These are phyloP conservation scores for Polylopha cassiicola DNA, from an alignment of 2,888 invertebrate species.

Conservation along the genomic window DNA sequence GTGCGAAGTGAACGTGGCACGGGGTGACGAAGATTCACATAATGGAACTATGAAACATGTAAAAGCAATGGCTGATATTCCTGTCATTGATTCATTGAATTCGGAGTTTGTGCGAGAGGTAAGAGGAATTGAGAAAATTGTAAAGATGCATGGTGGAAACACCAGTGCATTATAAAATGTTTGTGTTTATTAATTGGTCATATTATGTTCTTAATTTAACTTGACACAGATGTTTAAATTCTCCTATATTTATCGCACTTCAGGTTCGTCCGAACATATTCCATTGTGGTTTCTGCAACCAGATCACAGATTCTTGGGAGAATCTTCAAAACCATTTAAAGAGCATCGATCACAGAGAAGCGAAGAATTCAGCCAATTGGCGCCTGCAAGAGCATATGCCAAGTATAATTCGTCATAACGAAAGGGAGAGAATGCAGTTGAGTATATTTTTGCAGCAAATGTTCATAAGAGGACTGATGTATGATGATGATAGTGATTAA, in stretches of 20 bases:
- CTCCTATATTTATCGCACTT: too few species aligned
- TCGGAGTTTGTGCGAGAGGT: constrained; percentile 50
- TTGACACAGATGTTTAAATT: too few species aligned
- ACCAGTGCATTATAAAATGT: too few species aligned
- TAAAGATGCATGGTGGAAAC: too few species aligned
- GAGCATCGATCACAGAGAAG: constrained; percentile 27
- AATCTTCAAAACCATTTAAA: constrained; percentile 30
- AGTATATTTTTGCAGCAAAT: constrained; percentile 5
- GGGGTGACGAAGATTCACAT: constrained; percentile 22
- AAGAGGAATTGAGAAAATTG: too few species aligned
- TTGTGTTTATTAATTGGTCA: too few species aligned
- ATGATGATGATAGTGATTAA: too few species aligned
- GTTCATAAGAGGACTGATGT: too few species aligned
- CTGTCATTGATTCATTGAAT: constrained; percentile 31
- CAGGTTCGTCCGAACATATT: constrained; percentile 28
- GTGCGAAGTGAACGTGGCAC: constrained; percentile 26
- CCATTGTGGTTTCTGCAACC: constrained; percentile 43
- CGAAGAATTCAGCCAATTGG: constrained; percentile 24
- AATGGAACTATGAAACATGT: constrained; percentile 19
- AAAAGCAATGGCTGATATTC: constrained; percentile 14
- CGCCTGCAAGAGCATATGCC: constrained; percentile 25
- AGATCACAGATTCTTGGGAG: constrained; percentile 19
- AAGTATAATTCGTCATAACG: constrained; percentile 20
- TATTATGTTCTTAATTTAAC: too few species aligned
- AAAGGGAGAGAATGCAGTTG: neutral